Conservation (phyloP, 2,797 vertebrate species). For the Ataeniobius toweri region DNA sequence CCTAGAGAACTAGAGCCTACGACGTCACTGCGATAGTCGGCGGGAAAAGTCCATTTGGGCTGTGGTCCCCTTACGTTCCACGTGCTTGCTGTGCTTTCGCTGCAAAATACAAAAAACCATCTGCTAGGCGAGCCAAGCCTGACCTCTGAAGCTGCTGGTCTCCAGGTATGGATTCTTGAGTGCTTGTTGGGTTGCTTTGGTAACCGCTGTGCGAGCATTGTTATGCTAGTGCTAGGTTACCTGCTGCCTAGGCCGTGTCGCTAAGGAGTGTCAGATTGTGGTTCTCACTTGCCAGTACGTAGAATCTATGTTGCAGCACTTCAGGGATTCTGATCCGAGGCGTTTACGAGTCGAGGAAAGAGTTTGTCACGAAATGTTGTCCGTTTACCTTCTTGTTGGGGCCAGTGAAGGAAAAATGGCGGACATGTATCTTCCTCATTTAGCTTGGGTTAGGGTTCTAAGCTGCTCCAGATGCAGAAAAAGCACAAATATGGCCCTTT, state of each 20-base stretch:
- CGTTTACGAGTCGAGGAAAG: not conserved
- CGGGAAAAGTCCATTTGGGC: slow-evolving; percentile 7
- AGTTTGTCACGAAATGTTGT: not conserved
- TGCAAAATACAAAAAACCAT: not conserved
- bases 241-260: not conserved
- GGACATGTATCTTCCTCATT: not conserved
- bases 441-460: too few species aligned
- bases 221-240: not conserved
- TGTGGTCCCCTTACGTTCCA: not conserved
- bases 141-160: not conserved
- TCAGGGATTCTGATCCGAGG: too few species aligned
- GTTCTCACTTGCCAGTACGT: not conserved
- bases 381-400: not conserved
- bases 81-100: not conserved
- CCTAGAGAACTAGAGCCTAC: too few species aligned
- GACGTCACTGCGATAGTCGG: slow-evolving; percentile 4
- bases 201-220: not conserved
- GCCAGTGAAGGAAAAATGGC: slow-evolving; percentile 3
- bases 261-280: not conserved
- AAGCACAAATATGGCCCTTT: too few species aligned
- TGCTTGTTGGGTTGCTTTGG: not conserved
- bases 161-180: not conserved
- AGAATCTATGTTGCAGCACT: not conserved
- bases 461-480: too few species aligned
- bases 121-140: too few species aligned